A percentile compares a stretch with the other conserved stretches of the same genome.
These are phyloP conservation scores for Luehdorfia chinensis DNA, from an alignment of 1,140 invertebrate species.

Conservation along the genomic window DNA sequence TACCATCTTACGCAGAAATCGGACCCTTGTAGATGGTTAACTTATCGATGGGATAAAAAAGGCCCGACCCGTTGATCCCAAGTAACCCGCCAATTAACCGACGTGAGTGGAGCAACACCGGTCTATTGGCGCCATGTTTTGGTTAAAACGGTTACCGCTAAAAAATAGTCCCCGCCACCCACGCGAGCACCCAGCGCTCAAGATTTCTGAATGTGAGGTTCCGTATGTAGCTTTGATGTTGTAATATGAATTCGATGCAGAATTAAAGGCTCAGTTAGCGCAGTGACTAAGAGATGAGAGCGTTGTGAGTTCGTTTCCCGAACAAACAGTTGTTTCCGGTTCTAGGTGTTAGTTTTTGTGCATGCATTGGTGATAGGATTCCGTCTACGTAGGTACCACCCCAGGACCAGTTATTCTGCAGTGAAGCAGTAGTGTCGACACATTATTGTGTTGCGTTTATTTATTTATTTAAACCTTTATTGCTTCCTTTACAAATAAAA, in stretches of 20 bases:
- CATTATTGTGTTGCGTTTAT: no score
- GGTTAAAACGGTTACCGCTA: constrained; percentile 34
- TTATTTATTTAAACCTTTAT: no score
- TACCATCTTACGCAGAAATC: constrained; percentile 38
- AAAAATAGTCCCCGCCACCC: constrained; percentile 48
- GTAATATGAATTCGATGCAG: background rate
- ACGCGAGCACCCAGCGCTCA: constrained; percentile 24
- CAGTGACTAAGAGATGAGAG: no score
- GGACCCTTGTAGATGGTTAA: constrained; percentile 1
- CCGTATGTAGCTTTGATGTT: constrained; percentile 6
- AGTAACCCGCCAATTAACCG: constrained; percentile 38
- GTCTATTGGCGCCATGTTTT: constrained; percentile 45
- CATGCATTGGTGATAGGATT: no score
- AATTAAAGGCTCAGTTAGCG: no score
- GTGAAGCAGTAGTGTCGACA: no score
- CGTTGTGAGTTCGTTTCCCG: no score
- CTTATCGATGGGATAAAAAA: constrained; percentile 7
- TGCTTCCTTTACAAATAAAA: no score
- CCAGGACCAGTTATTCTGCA: no score
- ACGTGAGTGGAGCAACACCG: constrained; percentile 6
- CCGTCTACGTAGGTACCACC: no score
- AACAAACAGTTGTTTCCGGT: no score
- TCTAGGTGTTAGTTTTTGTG: no score
- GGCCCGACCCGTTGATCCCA: constrained; percentile 1
- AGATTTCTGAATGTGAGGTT: constrained; percentile 6